These are phyloP conservation scores for Drosophila neocordata DNA, from an alignment of 1,140 invertebrate species.

Conservation along the genomic window DNA sequence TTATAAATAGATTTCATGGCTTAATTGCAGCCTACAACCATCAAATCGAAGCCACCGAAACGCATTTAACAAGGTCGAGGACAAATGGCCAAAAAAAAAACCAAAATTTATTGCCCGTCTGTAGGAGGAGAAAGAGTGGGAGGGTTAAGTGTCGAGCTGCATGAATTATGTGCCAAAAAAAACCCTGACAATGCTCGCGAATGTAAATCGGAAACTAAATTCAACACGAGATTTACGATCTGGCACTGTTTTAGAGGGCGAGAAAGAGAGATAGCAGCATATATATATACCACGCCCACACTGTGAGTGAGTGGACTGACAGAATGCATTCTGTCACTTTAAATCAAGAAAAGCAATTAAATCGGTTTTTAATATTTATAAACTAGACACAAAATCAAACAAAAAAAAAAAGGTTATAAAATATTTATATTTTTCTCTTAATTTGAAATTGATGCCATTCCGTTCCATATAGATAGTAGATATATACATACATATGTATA, in stretches of 20 bases:
- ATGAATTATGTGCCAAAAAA: slow-evolving; percentile 45
- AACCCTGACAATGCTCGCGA: slow-evolving; percentile 41
- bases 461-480: too few species aligned
- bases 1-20: slow-evolving; percentile 67
- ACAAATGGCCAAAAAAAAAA: slow-evolving; percentile 40
- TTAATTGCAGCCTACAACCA: slow-evolving; percentile 60
- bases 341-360: slow-evolving; percentile 18
- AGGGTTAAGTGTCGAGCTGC: slow-evolving; percentile 39
- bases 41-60: slow-evolving; percentile 69
- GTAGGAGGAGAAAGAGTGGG: slow-evolving; percentile 6
- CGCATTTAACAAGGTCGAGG: slow-evolving; percentile 64
- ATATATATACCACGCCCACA: too few species aligned
- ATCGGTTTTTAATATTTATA: slow-evolving; percentile 13
- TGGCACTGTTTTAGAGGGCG: background rate
- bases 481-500: too few species aligned
- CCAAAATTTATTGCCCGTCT: slow-evolving; percentile 61
- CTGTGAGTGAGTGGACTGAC: background rate
- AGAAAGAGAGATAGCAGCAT: background rate
- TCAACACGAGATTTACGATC: slow-evolving; percentile 60
- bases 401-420: background rate
- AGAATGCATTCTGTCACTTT: background rate
- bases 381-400: background rate
- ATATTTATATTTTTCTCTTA: background rate
- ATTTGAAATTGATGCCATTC: slow-evolving; percentile 13
- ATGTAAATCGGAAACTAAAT: slow-evolving; percentile 71